Percentiles rank a stretch among this genome's conserved stretches.
These are phyloP conservation scores for Pipistrellus kuhlii DNA, from an alignment of 2,797 vertebrate genomes.

Conservation along the genomic window DNA sequence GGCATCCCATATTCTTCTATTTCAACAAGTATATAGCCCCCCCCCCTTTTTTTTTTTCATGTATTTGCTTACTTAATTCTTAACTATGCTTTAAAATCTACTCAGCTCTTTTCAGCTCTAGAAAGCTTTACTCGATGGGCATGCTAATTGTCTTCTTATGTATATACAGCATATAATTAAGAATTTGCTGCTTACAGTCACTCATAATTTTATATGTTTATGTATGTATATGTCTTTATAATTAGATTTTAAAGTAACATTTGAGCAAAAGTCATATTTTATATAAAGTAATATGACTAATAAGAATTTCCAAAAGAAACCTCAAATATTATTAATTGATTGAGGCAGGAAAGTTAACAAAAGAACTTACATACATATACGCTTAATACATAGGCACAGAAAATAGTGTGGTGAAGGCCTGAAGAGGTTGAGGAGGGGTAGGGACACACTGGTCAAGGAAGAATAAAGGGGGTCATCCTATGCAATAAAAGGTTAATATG, in stretches of 20 bases:
- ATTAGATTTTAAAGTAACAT: neutral
- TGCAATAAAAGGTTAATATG: too few relatives aligned
- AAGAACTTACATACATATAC: neutral
- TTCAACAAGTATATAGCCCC: neutral
- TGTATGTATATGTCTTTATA: neutral
- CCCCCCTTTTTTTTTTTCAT: too few relatives aligned
- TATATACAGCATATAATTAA: neutral
- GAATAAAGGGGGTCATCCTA: neutral
- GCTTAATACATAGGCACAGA: neutral
- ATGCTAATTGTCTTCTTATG: neutral
- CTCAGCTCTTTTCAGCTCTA: neutral
- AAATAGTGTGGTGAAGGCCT: neutral
- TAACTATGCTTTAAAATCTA: neutral
- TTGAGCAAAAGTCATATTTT: neutral
- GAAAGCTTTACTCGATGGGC: neutral
- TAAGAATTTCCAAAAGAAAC: neutral
- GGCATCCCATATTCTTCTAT: neutral
- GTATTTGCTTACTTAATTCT: neutral
- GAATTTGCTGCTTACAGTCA: neutral
- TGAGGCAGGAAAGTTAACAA: neutral
- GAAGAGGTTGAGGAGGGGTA: neutral
- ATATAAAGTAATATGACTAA: neutral
- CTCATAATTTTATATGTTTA: neutral
- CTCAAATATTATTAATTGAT: neutral
- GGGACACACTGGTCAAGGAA: neutral